A percentile compares a stretch with the other conserved stretches of the same genome.
These are phyloP conservation scores for Tamias sibiricus DNA, from an alignment of 2,113 vertebrate genomes.

Conservation along the genomic window DNA sequence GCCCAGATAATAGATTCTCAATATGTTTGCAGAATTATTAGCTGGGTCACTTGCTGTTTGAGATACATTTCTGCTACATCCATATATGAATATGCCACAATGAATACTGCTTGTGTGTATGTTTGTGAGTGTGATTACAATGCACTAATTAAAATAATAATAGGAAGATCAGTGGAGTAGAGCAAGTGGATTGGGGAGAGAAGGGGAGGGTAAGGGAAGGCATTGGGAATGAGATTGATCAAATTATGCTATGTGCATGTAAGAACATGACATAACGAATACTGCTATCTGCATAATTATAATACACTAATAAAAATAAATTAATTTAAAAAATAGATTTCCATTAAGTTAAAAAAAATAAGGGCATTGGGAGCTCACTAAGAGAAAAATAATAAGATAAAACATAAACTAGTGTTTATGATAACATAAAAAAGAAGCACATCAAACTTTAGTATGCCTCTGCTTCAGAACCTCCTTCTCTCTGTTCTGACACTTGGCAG, in stretches of 20 bases:
- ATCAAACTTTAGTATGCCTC: neutral
- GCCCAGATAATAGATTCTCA: neutral
- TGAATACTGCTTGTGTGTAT: no score
- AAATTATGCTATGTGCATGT: no score
- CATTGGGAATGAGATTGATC: no score
- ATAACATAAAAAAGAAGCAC: neutral
- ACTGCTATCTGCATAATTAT: no score
- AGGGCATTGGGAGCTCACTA: fast-evolving
- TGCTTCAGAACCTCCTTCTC: neutral
- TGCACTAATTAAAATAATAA: no score
- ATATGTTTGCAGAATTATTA: neutral
- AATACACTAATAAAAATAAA: no score
- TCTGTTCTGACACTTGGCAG: neutral
- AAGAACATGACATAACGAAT: no score
- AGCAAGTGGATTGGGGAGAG: no score
- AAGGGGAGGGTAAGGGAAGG: no score
- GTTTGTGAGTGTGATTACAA: no score
- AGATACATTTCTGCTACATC: neutral
- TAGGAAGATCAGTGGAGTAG: no score
- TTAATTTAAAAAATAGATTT: neutral
- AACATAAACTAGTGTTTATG: neutral
- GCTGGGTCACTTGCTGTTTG: neutral
- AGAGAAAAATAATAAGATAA: neutral
- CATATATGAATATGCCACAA: no score
- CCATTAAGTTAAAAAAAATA: neutral